A percentile compares a stretch with the other conserved stretches of the same genome.
Evolutionary conservation across 2,797 vertebrate genomes (phyloP).

Genomic region (Poecile montanus): DNA sequence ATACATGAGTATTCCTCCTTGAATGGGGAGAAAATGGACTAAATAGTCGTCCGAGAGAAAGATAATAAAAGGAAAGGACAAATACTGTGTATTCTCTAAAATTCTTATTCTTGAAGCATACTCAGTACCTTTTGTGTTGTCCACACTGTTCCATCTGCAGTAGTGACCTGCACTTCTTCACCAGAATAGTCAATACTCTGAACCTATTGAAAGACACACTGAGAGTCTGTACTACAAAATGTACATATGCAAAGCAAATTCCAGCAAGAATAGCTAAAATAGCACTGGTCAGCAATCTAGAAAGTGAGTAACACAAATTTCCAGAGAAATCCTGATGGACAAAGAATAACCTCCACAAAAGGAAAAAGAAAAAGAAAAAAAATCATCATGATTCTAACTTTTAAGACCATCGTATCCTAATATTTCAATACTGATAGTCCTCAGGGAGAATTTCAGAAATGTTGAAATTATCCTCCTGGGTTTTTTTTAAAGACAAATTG

Average conservation of each 20-base stretch:
- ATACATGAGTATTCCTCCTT: background rate
- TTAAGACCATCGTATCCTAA: background rate
- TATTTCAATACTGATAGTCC: background rate
- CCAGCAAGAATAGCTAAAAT: background rate
- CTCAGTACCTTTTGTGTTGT: conserved; percentile 88
- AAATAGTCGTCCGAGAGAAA: background rate
- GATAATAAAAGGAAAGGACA: background rate
- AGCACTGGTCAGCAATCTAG: background rate
- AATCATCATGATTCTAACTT: background rate
- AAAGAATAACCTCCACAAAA: background rate
- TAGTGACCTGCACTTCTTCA: conserved; percentile 85
- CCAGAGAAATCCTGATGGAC: background rate
- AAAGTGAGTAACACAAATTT: background rate
- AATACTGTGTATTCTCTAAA: background rate
- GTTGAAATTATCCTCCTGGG: background rate
- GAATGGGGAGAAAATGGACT: background rate
- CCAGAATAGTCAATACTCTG: conserved; percentile 89
- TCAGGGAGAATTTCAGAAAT: background rate
- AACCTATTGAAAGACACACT: conserved; percentile 77
- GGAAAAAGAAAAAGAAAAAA: background rate
- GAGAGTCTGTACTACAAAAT: background rate
- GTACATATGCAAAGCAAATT: background rate
- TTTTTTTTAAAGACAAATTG: background rate
- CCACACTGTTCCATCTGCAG: conserved; percentile 82
- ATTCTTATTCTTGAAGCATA: background rate